Evolutionary conservation across 2,113 vertebrate species (phyloP).

Genomic region (Bothrops jararaca): DNA sequence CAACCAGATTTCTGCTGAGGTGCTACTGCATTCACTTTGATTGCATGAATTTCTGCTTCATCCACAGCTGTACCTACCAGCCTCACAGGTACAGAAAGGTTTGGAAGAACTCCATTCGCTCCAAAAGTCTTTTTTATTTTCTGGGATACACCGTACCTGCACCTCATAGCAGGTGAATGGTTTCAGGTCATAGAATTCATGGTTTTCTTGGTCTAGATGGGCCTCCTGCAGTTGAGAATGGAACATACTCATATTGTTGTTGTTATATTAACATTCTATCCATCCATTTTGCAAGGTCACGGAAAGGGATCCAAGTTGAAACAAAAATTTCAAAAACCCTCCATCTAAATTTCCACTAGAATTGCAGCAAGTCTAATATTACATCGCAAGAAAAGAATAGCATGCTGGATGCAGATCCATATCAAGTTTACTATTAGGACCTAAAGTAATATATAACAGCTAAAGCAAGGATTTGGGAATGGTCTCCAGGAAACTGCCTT

Average conservation of each 20-base stretch:
- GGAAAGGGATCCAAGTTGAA: background rate
- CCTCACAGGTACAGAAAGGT: constrained; percentile 47
- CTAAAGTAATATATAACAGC: background rate
- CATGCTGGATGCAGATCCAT: background rate
- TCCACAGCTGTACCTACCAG: constrained; percentile 57
- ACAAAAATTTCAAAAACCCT: background rate
- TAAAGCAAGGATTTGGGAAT: background rate
- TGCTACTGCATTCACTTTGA: background rate
- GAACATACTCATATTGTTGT: background rate
- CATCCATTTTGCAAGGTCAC: background rate
- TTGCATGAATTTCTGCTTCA: background rate
- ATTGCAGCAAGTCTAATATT: background rate
- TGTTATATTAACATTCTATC: background rate
- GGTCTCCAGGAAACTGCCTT: background rate
- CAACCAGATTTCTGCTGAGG: background rate
- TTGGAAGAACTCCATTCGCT: constrained; percentile 70
- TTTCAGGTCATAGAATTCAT: constrained; percentile 44
- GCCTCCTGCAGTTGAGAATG: constrained; percentile 38
- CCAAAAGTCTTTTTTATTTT: constrained; percentile 17
- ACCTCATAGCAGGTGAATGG: constrained; percentile 64
- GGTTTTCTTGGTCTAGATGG: rapidly evolving
- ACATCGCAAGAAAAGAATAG: background rate
- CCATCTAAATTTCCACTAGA: background rate
- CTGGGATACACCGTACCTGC: constrained; percentile 65
- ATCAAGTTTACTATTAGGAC: background rate